Conservation (phyloP, 2,113 vertebrate species). For the Trogon melanurus region DNA sequence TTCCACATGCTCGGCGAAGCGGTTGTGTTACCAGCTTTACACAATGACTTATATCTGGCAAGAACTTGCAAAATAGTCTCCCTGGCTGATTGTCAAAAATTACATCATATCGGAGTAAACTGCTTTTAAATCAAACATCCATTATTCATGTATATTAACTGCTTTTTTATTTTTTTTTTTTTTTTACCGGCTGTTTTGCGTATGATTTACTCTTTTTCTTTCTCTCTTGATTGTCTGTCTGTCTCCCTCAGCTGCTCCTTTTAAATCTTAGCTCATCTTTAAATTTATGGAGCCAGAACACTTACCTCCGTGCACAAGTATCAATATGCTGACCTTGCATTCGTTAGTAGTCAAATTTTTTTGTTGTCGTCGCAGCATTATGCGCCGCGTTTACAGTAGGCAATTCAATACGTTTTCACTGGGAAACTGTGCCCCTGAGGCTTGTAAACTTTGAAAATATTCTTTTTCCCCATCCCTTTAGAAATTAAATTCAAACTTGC, state of each 20-base stretch:
- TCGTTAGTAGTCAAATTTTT: constrained; percentile 37
- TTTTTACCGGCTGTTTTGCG: constrained; percentile 72
- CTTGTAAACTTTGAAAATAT: constrained; percentile 31
- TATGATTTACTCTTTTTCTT: constrained; percentile 78
- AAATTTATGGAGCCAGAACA: constrained; percentile 69
- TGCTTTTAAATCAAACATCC: constrained; percentile 86
- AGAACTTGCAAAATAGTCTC: constrained; percentile 84
- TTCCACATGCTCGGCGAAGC: constrained; percentile 64
- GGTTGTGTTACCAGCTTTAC: constrained; percentile 61
- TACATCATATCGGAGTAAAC: constrained; percentile 92
- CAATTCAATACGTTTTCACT: background rate
- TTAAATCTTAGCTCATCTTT: constrained; percentile 79
- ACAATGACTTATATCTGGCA: constrained; percentile 88
- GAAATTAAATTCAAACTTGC: background rate
- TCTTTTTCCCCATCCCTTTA: constrained; percentile 4
- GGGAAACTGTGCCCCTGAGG: constrained; percentile 7
- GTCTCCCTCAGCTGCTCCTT: constrained; percentile 60
- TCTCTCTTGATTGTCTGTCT: constrained; percentile 55
- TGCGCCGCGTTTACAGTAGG: constrained; percentile 39
- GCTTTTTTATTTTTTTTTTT: constrained; percentile 63
- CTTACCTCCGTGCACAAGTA: constrained; percentile 45
- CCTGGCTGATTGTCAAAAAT: constrained; percentile 91
- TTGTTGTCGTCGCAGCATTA: constrained; percentile 18
- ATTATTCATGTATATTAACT: constrained; percentile 89
- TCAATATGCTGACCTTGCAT: constrained; percentile 38